Percentiles rank a stretch among this genome's conserved stretches.
phyloP scores from a whole-genome alignment of 2,113 vertebrate genomes.

The human (Homo sapiens) region DNA sequence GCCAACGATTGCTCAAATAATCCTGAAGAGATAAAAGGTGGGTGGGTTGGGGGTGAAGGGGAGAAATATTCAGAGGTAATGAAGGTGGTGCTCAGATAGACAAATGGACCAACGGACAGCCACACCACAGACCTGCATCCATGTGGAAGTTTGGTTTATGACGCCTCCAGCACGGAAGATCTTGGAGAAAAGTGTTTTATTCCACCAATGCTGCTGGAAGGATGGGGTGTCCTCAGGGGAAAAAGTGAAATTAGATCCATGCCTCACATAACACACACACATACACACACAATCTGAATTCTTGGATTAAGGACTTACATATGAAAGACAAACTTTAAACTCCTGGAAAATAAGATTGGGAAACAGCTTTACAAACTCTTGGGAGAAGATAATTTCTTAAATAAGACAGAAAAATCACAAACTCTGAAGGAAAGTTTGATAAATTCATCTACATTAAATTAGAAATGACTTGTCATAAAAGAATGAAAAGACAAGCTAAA shows the following conservation, averaged over 20 bases:
- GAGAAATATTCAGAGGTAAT: accelerated
- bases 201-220: not conserved
- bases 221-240: accelerated
- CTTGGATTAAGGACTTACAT: not conserved
- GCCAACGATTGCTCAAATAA: accelerated
- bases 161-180: accelerated
- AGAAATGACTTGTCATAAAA: not conserved
- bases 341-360: not conserved
- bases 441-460: too few species aligned
- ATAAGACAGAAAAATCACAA: not conserved
- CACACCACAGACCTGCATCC: accelerated
- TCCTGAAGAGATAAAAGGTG: not conserved
- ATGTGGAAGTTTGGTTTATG: accelerated
- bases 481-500: not conserved
- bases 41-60: not conserved
- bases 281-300: too few species aligned
- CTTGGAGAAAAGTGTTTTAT: not conserved
- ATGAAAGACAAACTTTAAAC: not conserved
- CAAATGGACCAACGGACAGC: accelerated
- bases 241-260: not conserved
- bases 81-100: accelerated
- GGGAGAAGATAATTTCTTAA: not conserved
- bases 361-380: not conserved
- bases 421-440: not conserved
- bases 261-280: accelerated